Evolutionary conservation across 2,888 invertebrate species (phyloP).

Genomic region (Bursaphelenchus okinawaensis): DNA sequence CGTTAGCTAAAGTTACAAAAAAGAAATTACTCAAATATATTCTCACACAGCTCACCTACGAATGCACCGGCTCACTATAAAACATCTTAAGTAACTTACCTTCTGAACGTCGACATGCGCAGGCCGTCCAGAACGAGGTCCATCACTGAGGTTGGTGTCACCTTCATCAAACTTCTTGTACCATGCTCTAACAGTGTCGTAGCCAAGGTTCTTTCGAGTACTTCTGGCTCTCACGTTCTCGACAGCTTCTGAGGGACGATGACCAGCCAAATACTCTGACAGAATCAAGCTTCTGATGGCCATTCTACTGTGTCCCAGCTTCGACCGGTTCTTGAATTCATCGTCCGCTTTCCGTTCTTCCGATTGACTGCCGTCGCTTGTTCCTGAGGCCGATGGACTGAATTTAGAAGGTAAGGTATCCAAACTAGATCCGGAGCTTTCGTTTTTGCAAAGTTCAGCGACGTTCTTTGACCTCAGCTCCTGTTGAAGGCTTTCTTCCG

Average conservation of each 20-base stretch:
- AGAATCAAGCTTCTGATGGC: neutral
- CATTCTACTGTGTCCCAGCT: neutral
- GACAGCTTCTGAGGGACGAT: neutral
- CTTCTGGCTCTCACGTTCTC: neutral
- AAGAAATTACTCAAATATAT: too few species aligned
- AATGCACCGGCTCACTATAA: too few species aligned
- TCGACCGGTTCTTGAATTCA: too few species aligned
- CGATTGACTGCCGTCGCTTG: neutral
- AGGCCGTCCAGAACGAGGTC: neutral
- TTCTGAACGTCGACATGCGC: neutral
- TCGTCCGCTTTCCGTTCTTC: neutral
- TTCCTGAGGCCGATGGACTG: neutral
- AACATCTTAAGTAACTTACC: neutral
- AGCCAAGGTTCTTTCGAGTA: neutral
- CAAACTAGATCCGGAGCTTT: neutral
- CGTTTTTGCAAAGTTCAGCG: too few species aligned
- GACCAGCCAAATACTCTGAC: neutral
- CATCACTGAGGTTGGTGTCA: neutral
- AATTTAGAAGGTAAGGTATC: neutral
- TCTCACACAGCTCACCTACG: neutral
- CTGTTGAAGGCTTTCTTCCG: too few species aligned
- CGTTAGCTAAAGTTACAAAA: neutral
- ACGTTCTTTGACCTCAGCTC: too few species aligned
- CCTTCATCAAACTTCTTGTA: neutral
- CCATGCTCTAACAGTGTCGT: neutral